Evolutionary conservation across 1,140 invertebrate species (phyloP).

Genomic region (Daktulosphaira vitifoliae): DNA sequence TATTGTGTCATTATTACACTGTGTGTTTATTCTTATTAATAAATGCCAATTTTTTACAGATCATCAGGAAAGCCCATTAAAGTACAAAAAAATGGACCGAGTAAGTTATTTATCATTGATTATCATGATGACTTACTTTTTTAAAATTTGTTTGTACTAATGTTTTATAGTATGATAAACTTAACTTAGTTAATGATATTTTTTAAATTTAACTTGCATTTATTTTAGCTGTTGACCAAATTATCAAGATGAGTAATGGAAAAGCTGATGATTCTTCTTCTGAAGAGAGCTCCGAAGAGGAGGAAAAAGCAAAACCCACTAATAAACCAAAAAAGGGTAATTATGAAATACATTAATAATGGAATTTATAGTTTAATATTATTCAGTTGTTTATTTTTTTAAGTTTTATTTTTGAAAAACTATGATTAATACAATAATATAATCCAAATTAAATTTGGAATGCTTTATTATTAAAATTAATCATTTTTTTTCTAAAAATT

Average conservation of each 20-base stretch:
- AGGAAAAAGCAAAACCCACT: background rate
- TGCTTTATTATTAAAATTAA: too few species aligned
- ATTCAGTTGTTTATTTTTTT: too few species aligned
- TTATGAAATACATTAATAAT: too few species aligned
- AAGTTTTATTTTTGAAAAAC: too few species aligned
- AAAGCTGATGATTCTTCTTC: slow-evolving; percentile 5
- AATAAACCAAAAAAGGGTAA: too few species aligned
- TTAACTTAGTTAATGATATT: too few species aligned
- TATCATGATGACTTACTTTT: background rate
- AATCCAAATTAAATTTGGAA: too few species aligned
- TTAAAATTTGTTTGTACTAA: background rate
- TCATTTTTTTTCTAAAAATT: too few species aligned
- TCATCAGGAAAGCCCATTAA: slow-evolving; percentile 4
- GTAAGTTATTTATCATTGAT: slow-evolving; percentile 3
- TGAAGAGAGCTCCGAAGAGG: background rate
- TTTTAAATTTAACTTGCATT: too few species aligned
- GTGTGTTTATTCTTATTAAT: background rate
- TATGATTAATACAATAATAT: too few species aligned
- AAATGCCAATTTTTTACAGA: background rate
- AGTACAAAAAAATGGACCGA: slow-evolving; percentile 16
- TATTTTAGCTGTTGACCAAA: slow-evolving; percentile 14
- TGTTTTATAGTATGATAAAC: too few species aligned
- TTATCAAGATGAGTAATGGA: slow-evolving; percentile 20
- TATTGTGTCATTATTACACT: background rate
- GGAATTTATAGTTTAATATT: too few species aligned